Evolutionary conservation across 2,113 vertebrate species (phyloP).

Genomic region (Ophiodon elongatus): DNA sequence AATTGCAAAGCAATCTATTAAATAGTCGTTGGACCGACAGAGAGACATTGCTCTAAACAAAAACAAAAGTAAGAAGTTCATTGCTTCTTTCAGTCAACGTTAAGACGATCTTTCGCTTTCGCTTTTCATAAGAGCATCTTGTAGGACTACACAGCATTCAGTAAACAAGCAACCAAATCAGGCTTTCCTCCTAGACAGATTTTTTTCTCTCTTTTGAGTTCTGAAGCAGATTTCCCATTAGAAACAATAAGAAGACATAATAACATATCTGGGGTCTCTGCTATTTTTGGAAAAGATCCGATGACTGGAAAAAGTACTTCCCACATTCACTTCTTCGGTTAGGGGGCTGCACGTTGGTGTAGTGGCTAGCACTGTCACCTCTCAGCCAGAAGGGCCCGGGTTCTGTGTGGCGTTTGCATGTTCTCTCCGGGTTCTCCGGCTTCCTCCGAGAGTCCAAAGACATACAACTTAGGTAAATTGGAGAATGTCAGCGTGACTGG

Average conservation of each 20-base stretch:
- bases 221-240: neutral
- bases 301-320: neutral
- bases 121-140: neutral
- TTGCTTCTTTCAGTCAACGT: neutral
- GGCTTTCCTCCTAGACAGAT: neutral
- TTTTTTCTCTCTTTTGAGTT: neutral
- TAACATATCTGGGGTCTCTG: neutral
- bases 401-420: too few species aligned
- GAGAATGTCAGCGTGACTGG: too few species aligned
- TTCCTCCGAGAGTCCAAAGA: too few species aligned
- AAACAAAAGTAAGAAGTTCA: neutral
- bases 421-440: too few species aligned
- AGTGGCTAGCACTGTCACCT: too few species aligned
- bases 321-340: neutral
- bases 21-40: neutral
- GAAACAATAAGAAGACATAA: neutral
- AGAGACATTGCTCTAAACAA: neutral
- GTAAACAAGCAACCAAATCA: neutral
- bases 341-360: too few species aligned
- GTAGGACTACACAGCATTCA: neutral
- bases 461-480: too few species aligned
- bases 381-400: too few species aligned
- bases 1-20: neutral
- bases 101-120: neutral
- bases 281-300: neutral